A percentile compares a stretch with the other conserved stretches of the same genome.
Evolutionary conservation across 2,113 vertebrate species (phyloP).

Genomic region (Thryonomys swinderianus): DNA sequence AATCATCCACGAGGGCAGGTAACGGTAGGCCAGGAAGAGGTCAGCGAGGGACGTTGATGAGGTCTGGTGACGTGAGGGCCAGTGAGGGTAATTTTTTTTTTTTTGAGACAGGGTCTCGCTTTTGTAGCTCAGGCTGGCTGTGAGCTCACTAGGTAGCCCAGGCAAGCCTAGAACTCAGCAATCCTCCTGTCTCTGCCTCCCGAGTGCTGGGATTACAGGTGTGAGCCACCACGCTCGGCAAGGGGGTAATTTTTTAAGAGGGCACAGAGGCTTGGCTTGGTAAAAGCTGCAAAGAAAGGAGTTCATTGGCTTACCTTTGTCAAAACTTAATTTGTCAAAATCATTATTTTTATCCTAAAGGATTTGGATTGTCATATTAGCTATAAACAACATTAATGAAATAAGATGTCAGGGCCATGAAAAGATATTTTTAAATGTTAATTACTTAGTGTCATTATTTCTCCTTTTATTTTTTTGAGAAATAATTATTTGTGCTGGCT

Average conservation of each 20-base stretch:
- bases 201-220: no score
- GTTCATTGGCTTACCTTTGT: not conserved
- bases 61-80: not conserved
- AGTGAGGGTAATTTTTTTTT: constrained; percentile 45
- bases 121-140: no score
- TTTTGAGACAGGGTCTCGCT: no score
- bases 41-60: not conserved
- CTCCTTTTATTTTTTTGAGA: not conserved
- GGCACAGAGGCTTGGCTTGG: not conserved
- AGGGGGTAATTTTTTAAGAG: constrained; percentile 31
- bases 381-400: constrained; percentile 2
- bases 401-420: not conserved
- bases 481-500: not conserved
- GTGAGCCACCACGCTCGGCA: no score
- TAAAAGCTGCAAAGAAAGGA: constrained; percentile 58
- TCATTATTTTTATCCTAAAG: not conserved
- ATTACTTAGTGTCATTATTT: not conserved
- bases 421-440: not conserved
- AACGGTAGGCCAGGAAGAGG: not conserved
- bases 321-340: not conserved
- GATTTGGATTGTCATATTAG: not conserved
- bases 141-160: no score
- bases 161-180: no score
- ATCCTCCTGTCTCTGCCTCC: no score
- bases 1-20: constrained; percentile 19